Conservation (phyloP, 2,797 vertebrate genomes). For the Mastacembelus armatus region DNA sequence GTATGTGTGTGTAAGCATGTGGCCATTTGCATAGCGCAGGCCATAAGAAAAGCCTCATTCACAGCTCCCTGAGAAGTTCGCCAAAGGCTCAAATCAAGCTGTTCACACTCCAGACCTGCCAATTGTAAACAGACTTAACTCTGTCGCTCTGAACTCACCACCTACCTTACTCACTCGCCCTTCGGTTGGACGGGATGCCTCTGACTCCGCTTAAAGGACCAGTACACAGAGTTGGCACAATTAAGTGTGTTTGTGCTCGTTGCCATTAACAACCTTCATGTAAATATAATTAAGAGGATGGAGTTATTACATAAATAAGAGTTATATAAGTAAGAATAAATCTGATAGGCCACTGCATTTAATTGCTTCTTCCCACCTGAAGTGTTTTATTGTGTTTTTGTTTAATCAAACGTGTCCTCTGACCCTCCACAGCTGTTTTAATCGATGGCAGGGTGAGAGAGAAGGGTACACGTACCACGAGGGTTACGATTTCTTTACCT, state of each 20-base stretch:
- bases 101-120: constrained; percentile 63
- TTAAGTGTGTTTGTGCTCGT: neutral
- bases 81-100: constrained; percentile 69
- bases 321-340: no score
- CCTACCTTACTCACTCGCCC: constrained; percentile 19
- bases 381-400: neutral
- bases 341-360: no score
- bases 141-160: constrained; percentile 56
- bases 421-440: neutral
- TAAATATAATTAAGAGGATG: neutral
- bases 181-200: constrained; percentile 37
- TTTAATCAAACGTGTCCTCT: neutral
- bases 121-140: constrained; percentile 69
- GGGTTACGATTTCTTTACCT: no score
- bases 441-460: neutral
- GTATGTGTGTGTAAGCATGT: constrained; percentile 26
- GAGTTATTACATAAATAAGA: neutral
- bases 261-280: neutral
- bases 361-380: no score
- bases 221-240: no score
- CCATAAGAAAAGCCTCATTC: constrained; percentile 77
- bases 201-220: constrained; percentile 7
- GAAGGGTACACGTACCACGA: neutral
- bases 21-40: constrained; percentile 53
- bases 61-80: constrained; percentile 61